These are phyloP conservation scores for Fulica atra DNA, from an alignment of 2,113 vertebrate species.

Conservation along the genomic window DNA sequence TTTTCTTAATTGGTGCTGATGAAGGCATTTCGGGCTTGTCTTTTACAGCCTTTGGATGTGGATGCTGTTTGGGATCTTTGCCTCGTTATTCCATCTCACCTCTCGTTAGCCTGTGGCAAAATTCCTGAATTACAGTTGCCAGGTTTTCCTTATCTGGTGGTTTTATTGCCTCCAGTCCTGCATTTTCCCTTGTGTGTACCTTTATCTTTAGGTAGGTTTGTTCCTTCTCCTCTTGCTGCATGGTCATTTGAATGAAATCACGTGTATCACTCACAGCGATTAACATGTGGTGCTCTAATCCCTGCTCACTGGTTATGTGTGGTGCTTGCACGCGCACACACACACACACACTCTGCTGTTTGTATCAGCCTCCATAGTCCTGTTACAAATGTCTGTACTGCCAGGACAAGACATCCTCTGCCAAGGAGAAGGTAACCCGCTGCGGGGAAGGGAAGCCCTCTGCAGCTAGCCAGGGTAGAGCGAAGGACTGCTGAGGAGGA, in stretches of 20 bases:
- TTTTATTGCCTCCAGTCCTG: background rate
- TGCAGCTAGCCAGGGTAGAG: background rate
- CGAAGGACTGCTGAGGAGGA: background rate
- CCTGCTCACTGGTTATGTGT: accelerated
- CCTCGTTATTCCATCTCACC: constrained; percentile 15
- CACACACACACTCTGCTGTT: background rate
- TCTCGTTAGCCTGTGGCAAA: constrained; percentile 4
- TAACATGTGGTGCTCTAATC: background rate
- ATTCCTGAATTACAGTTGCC: constrained; percentile 38
- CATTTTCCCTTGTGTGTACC: background rate
- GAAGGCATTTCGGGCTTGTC: background rate
- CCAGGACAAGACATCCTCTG: background rate
- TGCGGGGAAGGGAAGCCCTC: background rate
- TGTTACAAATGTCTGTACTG: background rate
- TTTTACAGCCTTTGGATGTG: background rate
- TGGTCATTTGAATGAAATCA: background rate
- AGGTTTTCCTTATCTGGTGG: background rate
- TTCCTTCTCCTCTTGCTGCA: background rate
- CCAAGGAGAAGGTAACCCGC: background rate
- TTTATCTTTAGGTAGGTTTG: background rate
- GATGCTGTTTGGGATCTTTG: constrained; percentile 1
- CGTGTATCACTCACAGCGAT: background rate
- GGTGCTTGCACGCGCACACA: background rate
- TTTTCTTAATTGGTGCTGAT: background rate
- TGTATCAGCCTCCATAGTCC: background rate